Base-by-base conservation (phyloP, 1,140 invertebrate genomes). In the Drosophila bifasciata region DNA sequence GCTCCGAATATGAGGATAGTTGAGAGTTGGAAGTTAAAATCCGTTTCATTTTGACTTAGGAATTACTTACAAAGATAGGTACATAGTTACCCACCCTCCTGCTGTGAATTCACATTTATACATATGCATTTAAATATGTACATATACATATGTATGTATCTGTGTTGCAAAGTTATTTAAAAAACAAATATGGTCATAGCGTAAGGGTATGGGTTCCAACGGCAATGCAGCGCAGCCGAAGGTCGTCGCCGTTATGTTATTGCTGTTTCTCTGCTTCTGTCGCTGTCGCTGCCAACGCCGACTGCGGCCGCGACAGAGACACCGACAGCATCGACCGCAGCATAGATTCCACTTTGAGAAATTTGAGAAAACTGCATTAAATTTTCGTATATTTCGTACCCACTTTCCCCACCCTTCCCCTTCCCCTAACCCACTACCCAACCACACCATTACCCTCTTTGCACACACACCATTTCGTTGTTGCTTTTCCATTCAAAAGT, bases 281-380 rank as follows among this genome's bases (percentile, higher is more conserved):
- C 44, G 45, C 51, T 39, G 57, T 51, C 43, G 39, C 51, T 48
- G 67, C 17, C 11, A 25, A 64, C 63, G 68, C 17, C 13, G 40
- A 41, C 69, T 32, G 48, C 60, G 32, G 23, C 67, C 62, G 56
- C 41, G 41, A 9, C 64, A 66, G 63, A 28, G 57, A 53, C 8
- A 11, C 28, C 9, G 13, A 36, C 32, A 36, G 11, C 32, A 36
- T 36, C 32, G 32, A 13, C 32, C 32, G 32, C 32, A 36, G 32
- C 32, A 36, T 36, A 36, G 32, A 77, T 80, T 85, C 73, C 74
- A 77, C 73, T 77, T 86, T 36, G 32, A 77, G 81, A 80, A 85
- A 86, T 86, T 85, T 61, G 64, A 81, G 73, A 86, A 86, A 85
- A 85, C 63, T 85, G 81, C 81, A 85, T 85, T 74, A 85, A 69